Evolutionary conservation across 2,113 vertebrate genomes (phyloP), one percentile per base, ranked within the genome.

Genomic region (Cygnus atratus): DNA sequence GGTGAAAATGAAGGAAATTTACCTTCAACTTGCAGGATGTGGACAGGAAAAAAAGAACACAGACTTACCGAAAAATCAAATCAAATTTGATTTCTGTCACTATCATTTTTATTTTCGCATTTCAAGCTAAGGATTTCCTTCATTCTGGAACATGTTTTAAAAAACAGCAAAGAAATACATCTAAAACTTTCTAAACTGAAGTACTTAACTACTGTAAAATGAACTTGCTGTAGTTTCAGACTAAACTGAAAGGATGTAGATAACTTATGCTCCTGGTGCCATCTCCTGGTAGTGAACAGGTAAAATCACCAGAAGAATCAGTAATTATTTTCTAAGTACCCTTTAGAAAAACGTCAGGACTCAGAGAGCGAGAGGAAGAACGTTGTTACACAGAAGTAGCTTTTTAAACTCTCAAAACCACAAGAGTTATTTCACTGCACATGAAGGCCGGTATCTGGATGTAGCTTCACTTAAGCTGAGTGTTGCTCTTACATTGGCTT

Each of bases 251-350:
- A 31, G 10, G 35, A 5, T 3, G 31, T 7, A 39, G 50, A 66
- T 93, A 87, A 79, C 0, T 2, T 44, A 21, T 68, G 86, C 43
- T 93, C 79, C 44, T 55, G 92, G 50, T 96, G 97, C 97, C 98
- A 97, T 88, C 98, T 97, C 46, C 82, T 83, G 98, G 97, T 63
- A 66, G 12, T 14, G 79, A 12, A 19, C 41, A 26, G 62, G 25
- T 18, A 93, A 90, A 94, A 31, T 48, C 25, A 70, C 9, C 43
- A 28, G 21, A 81, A 86, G 19, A 26, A 43, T 1, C 7, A 24
- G 25, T 6, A 10, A 1, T 54, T 37, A 66, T 46, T 35, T 11
- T 31, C 17, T 12, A 9, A 1, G 1, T 29, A 44, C 10, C 8
- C 26, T 81, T 52, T 1, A 52, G 22, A 79, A 84, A 88, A 82